Percentiles rank a stretch among this genome's conserved stretches.
These are phyloP conservation scores for Subacronicta megacephala DNA, from an alignment of 2,888 invertebrate genomes.

Conservation along the genomic window DNA sequence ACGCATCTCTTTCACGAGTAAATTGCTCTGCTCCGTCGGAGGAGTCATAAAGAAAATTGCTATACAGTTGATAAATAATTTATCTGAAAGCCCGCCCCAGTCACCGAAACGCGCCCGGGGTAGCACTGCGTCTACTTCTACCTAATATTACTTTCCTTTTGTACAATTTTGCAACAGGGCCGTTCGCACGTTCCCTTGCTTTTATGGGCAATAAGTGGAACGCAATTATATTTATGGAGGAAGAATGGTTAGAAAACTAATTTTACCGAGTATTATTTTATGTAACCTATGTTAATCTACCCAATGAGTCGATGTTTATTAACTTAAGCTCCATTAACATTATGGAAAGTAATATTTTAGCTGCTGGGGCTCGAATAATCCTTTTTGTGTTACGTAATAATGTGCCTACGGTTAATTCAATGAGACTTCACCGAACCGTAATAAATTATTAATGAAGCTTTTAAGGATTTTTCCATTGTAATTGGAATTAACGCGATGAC, in stretches of 20 bases:
- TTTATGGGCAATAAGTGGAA: conserved; percentile 90
- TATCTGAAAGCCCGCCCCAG: conserved; percentile 89
- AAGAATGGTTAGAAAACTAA: conserved; percentile 87
- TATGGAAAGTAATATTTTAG: conserved; percentile 26
- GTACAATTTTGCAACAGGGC: conserved; percentile 89
- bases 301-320: conserved; percentile 45
- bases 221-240: conserved; percentile 89
- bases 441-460: conserved; percentile 51
- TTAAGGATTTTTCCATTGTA: conserved; percentile 58
- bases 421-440: conserved; percentile 26
- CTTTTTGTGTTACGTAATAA: conserved; percentile 7
- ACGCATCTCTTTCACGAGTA: conserved; percentile 88
- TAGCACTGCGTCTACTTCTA: conserved; percentile 82
- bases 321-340: conserved; percentile 39
- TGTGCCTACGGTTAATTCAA: conserved; percentile 18
- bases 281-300: conserved; percentile 57
- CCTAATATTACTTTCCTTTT: conserved; percentile 89
- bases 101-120: conserved; percentile 86
- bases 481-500: conserved; percentile 64
- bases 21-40: conserved; percentile 89
- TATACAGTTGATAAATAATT: conserved; percentile 90
- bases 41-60: conserved; percentile 90
- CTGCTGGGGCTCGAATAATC: conserved; percentile 3
- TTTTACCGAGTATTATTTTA: conserved; percentile 81
- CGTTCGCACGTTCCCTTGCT: conserved; percentile 88